Conservation (phyloP, 2,797 vertebrate genomes). For the Sorex maritimensis region DNA sequence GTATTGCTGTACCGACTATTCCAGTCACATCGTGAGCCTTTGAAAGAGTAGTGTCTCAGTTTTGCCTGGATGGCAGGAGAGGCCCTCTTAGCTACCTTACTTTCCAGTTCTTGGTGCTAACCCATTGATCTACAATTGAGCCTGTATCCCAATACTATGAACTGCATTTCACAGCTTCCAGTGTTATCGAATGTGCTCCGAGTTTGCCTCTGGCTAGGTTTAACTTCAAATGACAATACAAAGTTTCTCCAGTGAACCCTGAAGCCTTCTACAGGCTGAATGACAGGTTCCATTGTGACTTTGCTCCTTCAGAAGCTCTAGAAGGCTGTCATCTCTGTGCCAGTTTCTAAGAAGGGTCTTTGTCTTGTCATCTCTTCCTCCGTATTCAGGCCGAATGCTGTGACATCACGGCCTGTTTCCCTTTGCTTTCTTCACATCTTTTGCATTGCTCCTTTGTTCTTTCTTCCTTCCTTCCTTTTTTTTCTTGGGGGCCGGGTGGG, state of each 20-base stretch:
- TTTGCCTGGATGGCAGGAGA: background rate
- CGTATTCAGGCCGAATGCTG: background rate
- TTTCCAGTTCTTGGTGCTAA: background rate
- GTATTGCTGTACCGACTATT: background rate
- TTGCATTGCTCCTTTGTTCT: background rate
- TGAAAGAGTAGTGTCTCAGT: background rate
- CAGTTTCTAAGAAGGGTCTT: too few relatives aligned
- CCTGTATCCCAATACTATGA: background rate
- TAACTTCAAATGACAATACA: background rate
- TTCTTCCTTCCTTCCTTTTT: too few relatives aligned
- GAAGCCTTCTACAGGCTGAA: background rate
- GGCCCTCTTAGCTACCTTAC: background rate
- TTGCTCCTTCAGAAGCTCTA: background rate
- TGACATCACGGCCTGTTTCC: background rate
- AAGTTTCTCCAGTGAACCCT: background rate
- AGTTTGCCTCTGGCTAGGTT: background rate
- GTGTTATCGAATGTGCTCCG: background rate
- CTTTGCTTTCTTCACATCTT: background rate
- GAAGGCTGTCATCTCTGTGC: background rate
- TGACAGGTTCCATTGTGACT: background rate
- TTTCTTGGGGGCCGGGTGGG: too few relatives aligned
- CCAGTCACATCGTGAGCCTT: background rate
- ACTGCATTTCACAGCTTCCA: background rate
- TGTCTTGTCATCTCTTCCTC: background rate
- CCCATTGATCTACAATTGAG: background rate